Base-by-base conservation (phyloP, 2,113 vertebrate species). In the Neopipo cinnamomea region DNA sequence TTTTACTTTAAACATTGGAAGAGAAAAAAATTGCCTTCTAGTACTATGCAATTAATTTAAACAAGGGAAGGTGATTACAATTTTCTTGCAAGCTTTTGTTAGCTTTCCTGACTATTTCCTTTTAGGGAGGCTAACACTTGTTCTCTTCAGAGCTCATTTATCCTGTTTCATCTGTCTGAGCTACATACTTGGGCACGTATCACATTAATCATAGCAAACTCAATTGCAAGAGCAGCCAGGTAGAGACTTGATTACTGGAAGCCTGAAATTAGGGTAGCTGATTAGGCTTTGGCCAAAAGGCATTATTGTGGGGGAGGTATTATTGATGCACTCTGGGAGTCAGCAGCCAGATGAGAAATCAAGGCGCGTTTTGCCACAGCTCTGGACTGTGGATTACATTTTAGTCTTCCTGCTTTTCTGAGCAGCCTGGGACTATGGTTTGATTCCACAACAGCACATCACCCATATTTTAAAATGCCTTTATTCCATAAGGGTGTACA, bases 241-340 rank as follows among this genome's bases (percentile, higher is more conserved):
- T 89, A 95, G 66, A 75, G 37, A 78, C 83, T 91, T 91, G 84
- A 93, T 96, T 97, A 88, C 85, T 91, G 82, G 71, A 88, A 94
- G 59, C 19, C 82, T 70, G 85, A 65, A 96, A 94, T 94, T 72
- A 93, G 53, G 14, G n/a, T 42, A 78, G 78, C 87, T 96, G 91
- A 95, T 94, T 85, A 89, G 3, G 7, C 58, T 78, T 58, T 85
- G 53, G 50, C 68, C 82, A 85, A 61, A 56, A 73, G 71, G 74
- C 49, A n/a, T 91, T 77, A 84, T 68, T 87, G 41, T 68, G 65
- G 56, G 33, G 73, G 61, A 82, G 44, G 55, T 66, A 35, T 88
- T 93, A 94, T 79, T 88, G 78, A 27, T 2, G 3, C 1, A 6
- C 70, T 52, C 56, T 61, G 49, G 42, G 14, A 91, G 33, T 52